These are phyloP conservation scores for Pandemis heparana DNA, from an alignment of 2,888 invertebrate genomes.

Conservation along the genomic window DNA sequence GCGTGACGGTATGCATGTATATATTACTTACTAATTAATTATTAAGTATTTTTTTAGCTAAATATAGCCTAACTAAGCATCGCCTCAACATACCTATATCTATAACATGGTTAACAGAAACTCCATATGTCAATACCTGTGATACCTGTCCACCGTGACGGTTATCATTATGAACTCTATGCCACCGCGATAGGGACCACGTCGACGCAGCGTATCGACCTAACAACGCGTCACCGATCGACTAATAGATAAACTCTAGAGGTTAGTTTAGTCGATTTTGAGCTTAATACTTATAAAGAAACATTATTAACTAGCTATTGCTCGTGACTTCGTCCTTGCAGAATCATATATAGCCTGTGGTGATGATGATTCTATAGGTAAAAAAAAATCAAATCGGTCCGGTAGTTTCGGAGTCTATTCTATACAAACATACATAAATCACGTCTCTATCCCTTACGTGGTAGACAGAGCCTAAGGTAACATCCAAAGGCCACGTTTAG, in stretches of 20 bases:
- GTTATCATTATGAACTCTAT: constrained; percentile 19
- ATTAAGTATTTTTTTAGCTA: not conserved
- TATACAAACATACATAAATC: too few species aligned
- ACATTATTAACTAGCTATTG: not conserved
- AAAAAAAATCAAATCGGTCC: too few species aligned
- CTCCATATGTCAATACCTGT: not conserved
- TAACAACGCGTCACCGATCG: constrained; percentile 39
- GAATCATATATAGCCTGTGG: too few species aligned
- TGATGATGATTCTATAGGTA: too few species aligned
- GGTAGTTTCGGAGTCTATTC: too few species aligned
- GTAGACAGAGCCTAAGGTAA: too few species aligned
- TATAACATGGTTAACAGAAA: not conserved
- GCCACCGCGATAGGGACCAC: not conserved
- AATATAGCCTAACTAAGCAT: constrained; percentile 1
- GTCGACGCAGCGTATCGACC: constrained; percentile 26
- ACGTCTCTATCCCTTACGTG: too few species aligned
- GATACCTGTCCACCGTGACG: not conserved
- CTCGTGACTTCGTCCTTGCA: too few species aligned
- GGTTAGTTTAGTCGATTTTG: constrained; percentile 16
- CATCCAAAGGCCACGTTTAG: too few species aligned
- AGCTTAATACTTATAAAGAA: not conserved
- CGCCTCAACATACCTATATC: not conserved
- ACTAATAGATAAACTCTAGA: constrained; percentile 33
- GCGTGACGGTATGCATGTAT: too few species aligned
- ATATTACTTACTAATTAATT: too few species aligned